Conservation (phyloP, 1,140 invertebrate species). For the Drosophila dunni region DNA sequence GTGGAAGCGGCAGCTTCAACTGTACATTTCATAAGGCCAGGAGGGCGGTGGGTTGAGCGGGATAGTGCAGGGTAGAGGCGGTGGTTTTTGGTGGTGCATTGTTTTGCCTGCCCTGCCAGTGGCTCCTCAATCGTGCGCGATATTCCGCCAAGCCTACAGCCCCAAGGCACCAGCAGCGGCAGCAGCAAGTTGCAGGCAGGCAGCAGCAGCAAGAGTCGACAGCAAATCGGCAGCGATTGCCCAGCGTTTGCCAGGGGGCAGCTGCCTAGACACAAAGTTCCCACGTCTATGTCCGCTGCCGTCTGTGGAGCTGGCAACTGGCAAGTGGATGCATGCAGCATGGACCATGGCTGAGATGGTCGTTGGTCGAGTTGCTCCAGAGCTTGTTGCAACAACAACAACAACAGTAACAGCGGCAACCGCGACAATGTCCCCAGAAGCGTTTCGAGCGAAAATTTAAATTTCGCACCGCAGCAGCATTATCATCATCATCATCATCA, state of each 20-base stretch:
- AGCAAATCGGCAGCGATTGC: slow-evolving; percentile 49
- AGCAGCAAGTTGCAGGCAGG: slow-evolving; percentile 7
- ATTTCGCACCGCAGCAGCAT: slow-evolving; percentile 72
- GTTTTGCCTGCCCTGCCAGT: slow-evolving; percentile 60
- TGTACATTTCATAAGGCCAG: slow-evolving; percentile 32
- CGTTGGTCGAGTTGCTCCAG: slow-evolving; percentile 34
- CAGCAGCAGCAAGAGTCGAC: slow-evolving; percentile 39
- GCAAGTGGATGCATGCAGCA: slow-evolving; percentile 11
- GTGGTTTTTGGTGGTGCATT: slow-evolving; percentile 43
- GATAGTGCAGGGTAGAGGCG: neutral
- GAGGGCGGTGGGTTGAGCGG: neutral
- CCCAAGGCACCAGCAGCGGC: slow-evolving; percentile 54
- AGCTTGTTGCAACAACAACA: slow-evolving; percentile 36
- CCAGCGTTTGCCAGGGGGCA: slow-evolving; percentile 45
- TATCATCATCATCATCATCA: slow-evolving; percentile 25
- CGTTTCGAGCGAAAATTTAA: slow-evolving; percentile 82
- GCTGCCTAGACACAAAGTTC: slow-evolving; percentile 64
- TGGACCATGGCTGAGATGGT: slow-evolving; percentile 11
- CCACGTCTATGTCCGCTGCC: slow-evolving; percentile 59
- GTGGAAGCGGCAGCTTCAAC: slow-evolving; percentile 39
- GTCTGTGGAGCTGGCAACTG: slow-evolving; percentile 17
- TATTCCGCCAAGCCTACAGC: slow-evolving; percentile 74
- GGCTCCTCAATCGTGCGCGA: slow-evolving; percentile 68
- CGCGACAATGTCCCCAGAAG: slow-evolving; percentile 75
- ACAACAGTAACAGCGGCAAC: slow-evolving; percentile 12